Evolutionary conservation across 2,113 vertebrate species (phyloP).

Genomic region (Lasiurus borealis): DNA sequence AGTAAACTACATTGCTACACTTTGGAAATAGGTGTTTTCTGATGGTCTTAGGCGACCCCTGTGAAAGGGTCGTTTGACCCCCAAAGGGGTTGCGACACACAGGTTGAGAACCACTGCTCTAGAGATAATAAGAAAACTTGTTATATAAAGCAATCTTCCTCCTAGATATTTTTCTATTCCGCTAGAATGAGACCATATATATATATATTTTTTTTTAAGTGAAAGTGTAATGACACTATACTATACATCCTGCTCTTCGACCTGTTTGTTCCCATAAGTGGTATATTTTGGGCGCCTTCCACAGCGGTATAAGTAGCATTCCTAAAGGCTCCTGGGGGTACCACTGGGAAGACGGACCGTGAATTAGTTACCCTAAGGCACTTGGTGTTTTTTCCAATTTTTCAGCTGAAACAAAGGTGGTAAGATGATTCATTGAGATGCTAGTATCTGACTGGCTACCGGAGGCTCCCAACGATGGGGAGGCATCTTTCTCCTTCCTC

Average conservation of each 20-base stretch:
- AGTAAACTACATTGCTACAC: too few species aligned
- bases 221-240: neutral
- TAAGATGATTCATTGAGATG: neutral
- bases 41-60: too few species aligned
- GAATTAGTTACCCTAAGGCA: neutral
- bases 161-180: neutral
- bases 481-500: neutral
- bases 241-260: neutral
- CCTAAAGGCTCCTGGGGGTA: neutral
- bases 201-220: too few species aligned
- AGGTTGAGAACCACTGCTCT: too few species aligned
- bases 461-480: neutral
- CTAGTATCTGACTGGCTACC: neutral
- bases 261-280: neutral
- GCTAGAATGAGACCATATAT: neutral
- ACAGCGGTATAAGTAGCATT: neutral
- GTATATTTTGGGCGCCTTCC: neutral
- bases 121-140: neutral
- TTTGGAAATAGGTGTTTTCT: too few species aligned
- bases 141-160: neutral
- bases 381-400: neutral
- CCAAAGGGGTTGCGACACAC: too few species aligned
- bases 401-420: neutral
- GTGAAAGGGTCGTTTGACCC: too few species aligned
- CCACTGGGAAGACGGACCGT: accelerated